Percentiles rank a stretch among this genome's conserved stretches.
Conservation (phyloP, 2,797 vertebrate genomes). For the Acropternis orthonyx region DNA sequence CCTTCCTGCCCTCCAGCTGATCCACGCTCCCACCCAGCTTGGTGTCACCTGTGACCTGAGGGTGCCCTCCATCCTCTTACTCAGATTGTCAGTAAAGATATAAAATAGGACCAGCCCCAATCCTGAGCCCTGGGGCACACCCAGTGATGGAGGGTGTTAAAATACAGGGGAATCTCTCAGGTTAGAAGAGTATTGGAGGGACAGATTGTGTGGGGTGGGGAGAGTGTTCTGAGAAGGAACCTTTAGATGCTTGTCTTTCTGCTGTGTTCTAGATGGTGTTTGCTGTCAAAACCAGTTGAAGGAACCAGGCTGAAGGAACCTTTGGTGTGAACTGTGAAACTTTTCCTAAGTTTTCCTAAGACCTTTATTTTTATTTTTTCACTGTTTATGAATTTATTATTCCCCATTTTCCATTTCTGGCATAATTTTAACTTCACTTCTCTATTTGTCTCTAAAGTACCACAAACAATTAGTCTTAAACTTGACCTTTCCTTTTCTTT, state of each 20-base stretch:
- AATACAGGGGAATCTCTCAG: not conserved
- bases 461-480: not conserved
- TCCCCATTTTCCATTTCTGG: not conserved
- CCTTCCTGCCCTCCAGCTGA: not conserved
- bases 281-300: not conserved
- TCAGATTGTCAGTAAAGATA: not conserved
- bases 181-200: not conserved
- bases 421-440: not conserved
- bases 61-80: fast-evolving
- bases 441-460: not conserved
- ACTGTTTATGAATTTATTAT: not conserved
- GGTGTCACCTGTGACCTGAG: not conserved
- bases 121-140: not conserved
- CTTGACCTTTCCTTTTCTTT: not conserved
- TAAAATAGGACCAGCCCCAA: not conserved
- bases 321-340: not conserved
- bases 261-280: not conserved
- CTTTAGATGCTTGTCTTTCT: not conserved
- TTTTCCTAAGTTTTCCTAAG: not conserved
- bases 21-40: not conserved
- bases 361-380: not conserved
- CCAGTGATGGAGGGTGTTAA: not conserved
- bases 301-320: not conserved
- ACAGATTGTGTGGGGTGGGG: not conserved
- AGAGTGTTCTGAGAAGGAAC: not conserved